A percentile compares a stretch with the other conserved stretches of the same genome.
Conservation (phyloP, 2,113 vertebrate species). For the Pao palembangensis region DNA sequence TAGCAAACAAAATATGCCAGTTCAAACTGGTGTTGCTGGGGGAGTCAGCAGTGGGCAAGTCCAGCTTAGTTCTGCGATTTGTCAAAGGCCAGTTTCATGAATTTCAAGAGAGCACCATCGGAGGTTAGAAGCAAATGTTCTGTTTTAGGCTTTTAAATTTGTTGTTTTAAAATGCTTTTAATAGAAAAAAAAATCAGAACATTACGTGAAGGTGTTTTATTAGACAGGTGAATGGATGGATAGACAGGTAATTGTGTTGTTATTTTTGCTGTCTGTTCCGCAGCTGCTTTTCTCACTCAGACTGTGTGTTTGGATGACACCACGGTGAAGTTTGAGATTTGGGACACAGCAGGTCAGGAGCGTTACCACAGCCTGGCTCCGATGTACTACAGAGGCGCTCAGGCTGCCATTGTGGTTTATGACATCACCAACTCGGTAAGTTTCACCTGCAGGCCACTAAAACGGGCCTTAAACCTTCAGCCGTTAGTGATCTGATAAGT, state of each 20-base stretch:
- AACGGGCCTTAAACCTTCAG: too few relatives aligned
- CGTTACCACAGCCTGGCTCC: slow-evolving; percentile 96
- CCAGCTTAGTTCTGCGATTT: slow-evolving; percentile 82
- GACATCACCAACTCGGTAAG: slow-evolving; percentile 94
- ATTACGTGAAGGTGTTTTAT: neutral
- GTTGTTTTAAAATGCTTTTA: neutral
- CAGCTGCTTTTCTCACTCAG: slow-evolving; percentile 96
- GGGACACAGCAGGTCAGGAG: slow-evolving; percentile 96
- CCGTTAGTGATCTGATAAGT: neutral
- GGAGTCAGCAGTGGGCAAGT: slow-evolving; percentile 83
- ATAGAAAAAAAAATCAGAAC: neutral
- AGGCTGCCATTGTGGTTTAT: slow-evolving; percentile 95
- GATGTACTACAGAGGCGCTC: slow-evolving; percentile 94
- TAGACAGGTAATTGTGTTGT: neutral
- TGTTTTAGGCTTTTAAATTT: neutral
- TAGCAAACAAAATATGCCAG: slow-evolving; percentile 82
- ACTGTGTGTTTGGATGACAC: slow-evolving; percentile 95
- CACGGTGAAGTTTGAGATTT: slow-evolving; percentile 97
- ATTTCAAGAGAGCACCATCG: slow-evolving; percentile 84
- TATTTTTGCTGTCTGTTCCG: neutral
- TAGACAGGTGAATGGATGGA: neutral
- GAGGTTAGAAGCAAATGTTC: slow-evolving; percentile 61
- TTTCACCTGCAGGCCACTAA: slow-evolving; percentile 6
- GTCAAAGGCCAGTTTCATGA: slow-evolving; percentile 85
- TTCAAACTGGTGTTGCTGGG: slow-evolving; percentile 83